Evolutionary conservation across 2,113 vertebrate species (phyloP), one percentile per base, ranked within the genome.

Genomic region (Canis aureus): DNA sequence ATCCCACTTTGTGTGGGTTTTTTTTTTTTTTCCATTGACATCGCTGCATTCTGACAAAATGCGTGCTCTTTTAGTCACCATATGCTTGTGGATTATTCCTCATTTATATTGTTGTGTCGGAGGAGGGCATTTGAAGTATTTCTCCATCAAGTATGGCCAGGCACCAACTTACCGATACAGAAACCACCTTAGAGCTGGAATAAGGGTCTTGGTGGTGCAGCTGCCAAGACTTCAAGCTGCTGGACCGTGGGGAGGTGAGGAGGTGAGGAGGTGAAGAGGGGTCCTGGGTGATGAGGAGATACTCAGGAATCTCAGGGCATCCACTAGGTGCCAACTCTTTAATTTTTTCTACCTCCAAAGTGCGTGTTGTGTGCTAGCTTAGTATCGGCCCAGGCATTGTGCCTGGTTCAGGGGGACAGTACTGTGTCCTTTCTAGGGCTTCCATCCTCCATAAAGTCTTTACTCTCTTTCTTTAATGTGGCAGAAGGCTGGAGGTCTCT

Each of bases 351-450:
- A 49, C 22, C 11, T 82, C 53, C 43, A 11, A 1, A 11, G 51
- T 60, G 55, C 60, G 20, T 29, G 2, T 2, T 17, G 16, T 22
- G 35, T 57, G 51, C 57, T 35, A 32, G 35, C 43, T 38, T 32
- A 38, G 25, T 7, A 3, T 16, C 1, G 2, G 16, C 51, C 6
- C 17, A 8, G 0, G 32, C 29, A 2, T 7, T 49, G 76, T 38
- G 67, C 0, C 2, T 23, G 25, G 22, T 78, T 91, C 55, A 84
- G 19, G 64, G 64, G 16, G 11, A 22, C 55, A 51, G 9, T 22
- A 11, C 43, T 49, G 32, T 57, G n/a, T 62, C 53, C 35, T 1
- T 83, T 95, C 59, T 73, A 53, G 69, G 51, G 9, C 11, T 16
- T 64, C 20, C 5, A 10, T 38, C 10, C 6, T 38, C 57, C 51